phyloP scores from a whole-genome alignment of 2,797 vertebrate genomes.

The Pampus argenteus region DNA sequence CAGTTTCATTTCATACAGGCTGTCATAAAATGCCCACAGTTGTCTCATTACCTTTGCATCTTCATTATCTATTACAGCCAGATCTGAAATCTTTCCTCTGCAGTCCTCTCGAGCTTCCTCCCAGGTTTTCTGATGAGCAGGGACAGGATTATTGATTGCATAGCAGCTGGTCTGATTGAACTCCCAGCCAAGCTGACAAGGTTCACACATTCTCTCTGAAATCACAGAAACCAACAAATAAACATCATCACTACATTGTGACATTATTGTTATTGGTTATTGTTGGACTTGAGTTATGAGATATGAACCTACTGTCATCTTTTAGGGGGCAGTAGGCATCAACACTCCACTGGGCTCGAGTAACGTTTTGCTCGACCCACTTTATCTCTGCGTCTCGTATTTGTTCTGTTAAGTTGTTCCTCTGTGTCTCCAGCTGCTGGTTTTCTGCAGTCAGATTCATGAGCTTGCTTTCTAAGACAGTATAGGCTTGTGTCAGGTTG shows the following conservation, averaged over 20 bases:
- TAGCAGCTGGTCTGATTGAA: conserved; percentile 45
- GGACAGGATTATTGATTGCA: fast-evolving
- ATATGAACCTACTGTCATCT: not conserved
- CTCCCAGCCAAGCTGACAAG: conserved; percentile 32
- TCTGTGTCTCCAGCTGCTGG: conserved; percentile 18
- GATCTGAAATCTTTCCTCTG: conserved; percentile 21
- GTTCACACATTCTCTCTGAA: conserved; percentile 47
- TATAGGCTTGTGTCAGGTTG: no score
- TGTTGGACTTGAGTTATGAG: not conserved
- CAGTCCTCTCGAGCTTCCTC: conserved; percentile 43
- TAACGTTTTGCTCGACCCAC: conserved; percentile 11
- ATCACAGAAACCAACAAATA: not conserved
- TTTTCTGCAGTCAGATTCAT: conserved; percentile 1
- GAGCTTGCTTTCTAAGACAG: no score
- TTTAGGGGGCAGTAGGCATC: conserved; percentile 51
- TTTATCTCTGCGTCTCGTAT: not conserved
- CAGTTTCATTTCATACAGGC: not conserved
- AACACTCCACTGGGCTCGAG: conserved; percentile 40
- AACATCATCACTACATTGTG: not conserved
- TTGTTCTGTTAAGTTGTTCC: conserved; percentile 11
- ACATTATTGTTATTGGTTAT: not conserved
- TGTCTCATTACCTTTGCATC: conserved; percentile 52
- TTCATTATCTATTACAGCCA: conserved; percentile 28
- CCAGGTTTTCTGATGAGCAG: not conserved
- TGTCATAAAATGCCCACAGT: no score